A percentile compares a stretch with the other conserved stretches of the same genome.
phyloP scores from a whole-genome alignment of 2,888 invertebrate genomes.

The Drosophila neutralis region DNA sequence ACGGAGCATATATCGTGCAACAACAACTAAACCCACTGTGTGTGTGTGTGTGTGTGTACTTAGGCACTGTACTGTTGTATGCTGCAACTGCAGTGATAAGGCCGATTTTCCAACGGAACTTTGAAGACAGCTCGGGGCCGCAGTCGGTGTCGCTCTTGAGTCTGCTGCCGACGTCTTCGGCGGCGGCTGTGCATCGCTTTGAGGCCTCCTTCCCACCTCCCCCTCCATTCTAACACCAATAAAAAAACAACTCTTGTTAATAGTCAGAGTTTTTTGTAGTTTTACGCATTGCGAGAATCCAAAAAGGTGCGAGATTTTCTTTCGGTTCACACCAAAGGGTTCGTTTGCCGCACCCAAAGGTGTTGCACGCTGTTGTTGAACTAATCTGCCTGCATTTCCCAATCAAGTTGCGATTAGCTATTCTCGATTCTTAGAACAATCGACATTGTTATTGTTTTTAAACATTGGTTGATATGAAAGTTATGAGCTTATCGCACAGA shows the following conservation, averaged over 20 bases:
- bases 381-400: neutral
- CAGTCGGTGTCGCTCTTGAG: conserved; percentile 8
- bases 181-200: neutral
- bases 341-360: neutral
- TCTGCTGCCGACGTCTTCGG: neutral
- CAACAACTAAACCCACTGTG: conserved; percentile 4
- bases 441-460: neutral
- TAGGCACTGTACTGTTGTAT: conserved; percentile 19
- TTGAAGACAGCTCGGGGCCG: conserved; percentile 51
- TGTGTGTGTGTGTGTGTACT: neutral
- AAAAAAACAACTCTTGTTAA: neutral
- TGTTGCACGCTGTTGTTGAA: neutral
- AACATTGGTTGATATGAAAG: neutral
- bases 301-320: neutral
- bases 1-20: conserved; percentile 17
- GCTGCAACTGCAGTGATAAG: conserved; percentile 39
- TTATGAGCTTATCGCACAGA: too few relatives aligned
- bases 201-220: neutral
- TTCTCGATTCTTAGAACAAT: neutral
- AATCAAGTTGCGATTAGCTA: neutral
- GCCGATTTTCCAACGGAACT: conserved; percentile 36
- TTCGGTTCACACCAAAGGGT: neutral
- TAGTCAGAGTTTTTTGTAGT: neutral
- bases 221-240: neutral
- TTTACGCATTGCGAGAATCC: neutral